Evolutionary conservation across 2,797 vertebrate genomes (phyloP).

Genomic region (Alca torda): DNA sequence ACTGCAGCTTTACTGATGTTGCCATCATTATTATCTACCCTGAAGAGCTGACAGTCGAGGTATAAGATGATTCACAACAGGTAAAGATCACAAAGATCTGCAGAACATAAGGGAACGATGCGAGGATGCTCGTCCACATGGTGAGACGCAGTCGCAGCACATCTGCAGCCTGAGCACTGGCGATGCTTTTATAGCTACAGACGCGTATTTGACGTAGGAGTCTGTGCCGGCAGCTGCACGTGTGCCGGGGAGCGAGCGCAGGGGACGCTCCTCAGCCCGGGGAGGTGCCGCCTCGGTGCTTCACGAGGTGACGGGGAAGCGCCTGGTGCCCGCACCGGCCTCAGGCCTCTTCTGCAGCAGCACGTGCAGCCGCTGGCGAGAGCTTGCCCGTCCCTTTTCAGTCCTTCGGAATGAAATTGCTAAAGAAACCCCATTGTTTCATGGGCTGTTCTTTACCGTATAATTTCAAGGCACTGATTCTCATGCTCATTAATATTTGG

Average conservation of each 20-base stretch:
- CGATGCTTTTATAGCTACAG: neutral
- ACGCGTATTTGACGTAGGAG: fast-evolving
- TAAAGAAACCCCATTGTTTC: neutral
- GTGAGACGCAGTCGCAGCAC: neutral
- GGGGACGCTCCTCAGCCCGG: neutral
- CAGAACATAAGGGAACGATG: neutral
- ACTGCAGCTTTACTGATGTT: neutral
- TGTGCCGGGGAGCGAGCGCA: fast-evolving
- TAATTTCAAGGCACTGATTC: neutral
- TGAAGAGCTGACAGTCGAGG: neutral
- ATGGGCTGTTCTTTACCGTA: neutral
- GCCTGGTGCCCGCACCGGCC: neutral
- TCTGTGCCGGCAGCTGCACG: neutral
- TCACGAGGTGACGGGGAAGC: fast-evolving
- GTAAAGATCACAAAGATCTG: neutral
- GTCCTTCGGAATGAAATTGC: neutral
- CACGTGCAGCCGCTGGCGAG: neutral
- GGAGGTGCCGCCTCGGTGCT: fast-evolving
- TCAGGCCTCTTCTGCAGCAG: no score
- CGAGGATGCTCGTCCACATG: fast-evolving
- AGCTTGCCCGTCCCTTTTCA: neutral
- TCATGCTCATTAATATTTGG: neutral
- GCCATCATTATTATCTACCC: neutral
- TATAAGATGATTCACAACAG: neutral
- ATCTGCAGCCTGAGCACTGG: neutral